These are phyloP conservation scores for Aphelinus atriplicis DNA, from an alignment of 1,140 invertebrate genomes.

Conservation along the genomic window DNA sequence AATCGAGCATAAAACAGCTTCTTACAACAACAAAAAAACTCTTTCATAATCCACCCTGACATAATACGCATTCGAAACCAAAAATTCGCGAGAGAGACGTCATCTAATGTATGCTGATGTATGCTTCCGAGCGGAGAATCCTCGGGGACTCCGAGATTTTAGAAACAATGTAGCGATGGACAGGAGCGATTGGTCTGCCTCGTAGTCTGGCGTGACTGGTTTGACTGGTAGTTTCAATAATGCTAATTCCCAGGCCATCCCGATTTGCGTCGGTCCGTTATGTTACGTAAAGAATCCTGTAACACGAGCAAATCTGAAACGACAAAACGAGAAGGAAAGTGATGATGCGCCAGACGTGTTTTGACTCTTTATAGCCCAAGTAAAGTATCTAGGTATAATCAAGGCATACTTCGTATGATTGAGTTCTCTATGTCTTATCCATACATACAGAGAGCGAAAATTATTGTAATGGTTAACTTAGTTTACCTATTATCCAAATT, in stretches of 20 bases:
- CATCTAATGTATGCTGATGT: too few relatives aligned
- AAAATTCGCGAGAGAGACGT: neutral
- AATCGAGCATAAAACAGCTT: neutral
- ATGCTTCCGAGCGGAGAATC: too few relatives aligned
- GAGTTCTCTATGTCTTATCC: too few relatives aligned
- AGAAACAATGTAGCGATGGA: neutral
- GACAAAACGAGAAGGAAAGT: too few relatives aligned
- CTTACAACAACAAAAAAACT: neutral
- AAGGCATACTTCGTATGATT: too few relatives aligned
- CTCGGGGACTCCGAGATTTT: too few relatives aligned
- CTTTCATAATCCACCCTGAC: conserved; percentile 23
- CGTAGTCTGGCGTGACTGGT: conserved; percentile 3
- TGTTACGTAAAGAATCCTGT: neutral
- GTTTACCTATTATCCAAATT: too few relatives aligned
- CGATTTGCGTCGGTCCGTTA: conserved; percentile 16
- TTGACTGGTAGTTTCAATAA: neutral
- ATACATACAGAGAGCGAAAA: too few relatives aligned
- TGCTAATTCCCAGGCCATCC: conserved; percentile 18
- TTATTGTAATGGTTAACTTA: too few relatives aligned
- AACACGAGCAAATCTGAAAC: neutral
- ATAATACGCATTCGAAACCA: conserved; percentile 15
- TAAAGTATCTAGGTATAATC: too few relatives aligned
- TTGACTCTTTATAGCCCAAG: too few relatives aligned
- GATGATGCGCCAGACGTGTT: too few relatives aligned
- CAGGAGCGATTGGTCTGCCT: neutral